Percentiles rank a stretch among this genome's conserved stretches.
phyloP scores from a whole-genome alignment of 2,113 vertebrate genomes.

The Gopherus evgoodei region DNA sequence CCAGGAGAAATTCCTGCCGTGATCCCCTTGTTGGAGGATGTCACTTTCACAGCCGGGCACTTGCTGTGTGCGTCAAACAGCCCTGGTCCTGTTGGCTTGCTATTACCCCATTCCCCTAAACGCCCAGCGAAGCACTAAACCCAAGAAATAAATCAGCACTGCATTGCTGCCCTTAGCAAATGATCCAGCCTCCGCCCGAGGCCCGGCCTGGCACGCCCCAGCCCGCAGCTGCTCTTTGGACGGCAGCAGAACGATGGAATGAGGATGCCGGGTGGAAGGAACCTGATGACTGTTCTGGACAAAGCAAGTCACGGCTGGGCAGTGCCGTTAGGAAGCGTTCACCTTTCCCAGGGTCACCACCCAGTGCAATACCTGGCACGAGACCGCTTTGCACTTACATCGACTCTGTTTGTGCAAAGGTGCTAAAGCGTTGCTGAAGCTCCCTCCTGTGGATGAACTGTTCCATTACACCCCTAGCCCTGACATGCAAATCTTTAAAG shows the following conservation, averaged over 20 bases:
- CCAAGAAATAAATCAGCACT: not conserved
- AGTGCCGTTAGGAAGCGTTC: not conserved
- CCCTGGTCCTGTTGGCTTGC: not conserved
- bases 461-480: not conserved
- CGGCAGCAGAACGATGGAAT: not conserved
- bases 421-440: not conserved
- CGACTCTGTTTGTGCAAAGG: not conserved
- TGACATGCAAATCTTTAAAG: rapidly evolving
- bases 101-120: not conserved
- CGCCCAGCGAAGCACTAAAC: not conserved
- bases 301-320: not conserved
- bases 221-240: rapidly evolving
- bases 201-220: rapidly evolving
- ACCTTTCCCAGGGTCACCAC: not conserved
- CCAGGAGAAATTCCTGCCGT: not conserved
- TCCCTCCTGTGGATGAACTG: conserved; percentile 48
- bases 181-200: not conserved
- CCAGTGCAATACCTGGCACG: not conserved
- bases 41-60: not conserved
- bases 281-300: not conserved
- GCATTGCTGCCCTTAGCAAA: not conserved
- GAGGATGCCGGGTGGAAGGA: not conserved
- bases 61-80: not conserved
- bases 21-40: not conserved
- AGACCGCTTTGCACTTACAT: not conserved